Conservation (phyloP, 1,140 invertebrate species). For the Hypsibius dujardini region DNA sequence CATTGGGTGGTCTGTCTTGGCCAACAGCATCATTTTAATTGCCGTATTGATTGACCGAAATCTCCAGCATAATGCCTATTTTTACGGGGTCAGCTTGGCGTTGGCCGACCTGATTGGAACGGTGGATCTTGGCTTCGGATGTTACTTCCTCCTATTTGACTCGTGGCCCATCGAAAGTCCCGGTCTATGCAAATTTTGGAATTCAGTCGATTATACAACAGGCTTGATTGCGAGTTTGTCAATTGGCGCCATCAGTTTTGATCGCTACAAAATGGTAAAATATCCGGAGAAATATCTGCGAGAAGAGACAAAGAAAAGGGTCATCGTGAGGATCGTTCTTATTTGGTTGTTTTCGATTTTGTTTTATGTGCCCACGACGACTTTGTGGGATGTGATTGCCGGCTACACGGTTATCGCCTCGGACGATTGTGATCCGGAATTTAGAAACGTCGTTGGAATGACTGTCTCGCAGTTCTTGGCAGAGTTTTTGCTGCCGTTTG, state of each 20-base stretch:
- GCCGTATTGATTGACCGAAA: not conserved
- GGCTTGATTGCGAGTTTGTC: not conserved
- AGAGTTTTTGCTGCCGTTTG: conserved; percentile 4
- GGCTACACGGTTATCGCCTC: conserved; percentile 6
- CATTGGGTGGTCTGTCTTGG: not conserved
- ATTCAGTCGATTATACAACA: not conserved
- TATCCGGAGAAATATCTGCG: not conserved
- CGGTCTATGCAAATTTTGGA: conserved; percentile 7
- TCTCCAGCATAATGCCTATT: not conserved
- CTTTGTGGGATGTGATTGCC: not conserved
- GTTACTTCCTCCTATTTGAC: not conserved
- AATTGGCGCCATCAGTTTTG: not conserved
- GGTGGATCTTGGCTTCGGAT: conserved; percentile 2
- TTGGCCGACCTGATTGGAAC: not conserved
- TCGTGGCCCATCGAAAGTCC: not conserved
- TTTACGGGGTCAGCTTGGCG: not conserved
- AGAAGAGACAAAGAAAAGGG: not conserved
- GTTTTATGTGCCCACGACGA: not conserved
- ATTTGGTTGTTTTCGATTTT: not conserved
- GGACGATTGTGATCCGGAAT: conserved; percentile 13
- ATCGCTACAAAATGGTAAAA: not conserved
- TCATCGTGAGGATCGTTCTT: not conserved
- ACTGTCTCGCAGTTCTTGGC: not conserved
- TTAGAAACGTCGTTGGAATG: not conserved
- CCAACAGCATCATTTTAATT: not conserved